Base-by-base conservation (phyloP, 2,888 invertebrate species). In the Rapana venosa region DNA sequence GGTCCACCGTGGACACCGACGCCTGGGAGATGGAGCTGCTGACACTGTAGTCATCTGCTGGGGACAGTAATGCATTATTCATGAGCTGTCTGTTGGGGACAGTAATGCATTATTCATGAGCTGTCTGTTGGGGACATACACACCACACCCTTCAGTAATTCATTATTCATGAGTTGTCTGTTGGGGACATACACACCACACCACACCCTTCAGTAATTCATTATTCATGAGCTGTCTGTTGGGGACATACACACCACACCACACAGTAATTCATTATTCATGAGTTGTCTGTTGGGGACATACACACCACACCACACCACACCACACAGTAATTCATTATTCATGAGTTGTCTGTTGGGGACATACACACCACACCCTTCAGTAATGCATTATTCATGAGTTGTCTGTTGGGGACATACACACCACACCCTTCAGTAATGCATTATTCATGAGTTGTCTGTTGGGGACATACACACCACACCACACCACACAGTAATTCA, bases 11-110 rank as follows among this genome's bases (percentile, higher is more conserved):
- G 66, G 83, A n/a, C 0, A 93, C 92, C 0, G 94, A 93, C n/a
- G 91, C 91, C 30, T 93, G 92, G 17, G 93, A 93, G 56, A 93
- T 83, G 87, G 92, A 91, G 83, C 93, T 94, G 91, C 93, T 93
- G 61, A 94, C 92, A 11, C 94, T 94, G 88, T 93, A 94, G n/a
- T 93, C 93, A 90, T 94, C 94, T 5, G n/a, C n/a, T n/a, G n/a
- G n/a, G n/a, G n/a, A n/a, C n/a, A n/a, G n/a, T n/a, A n/a, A n/a
- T n/a, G n/a, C n/a, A n/a, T n/a, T n/a, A n/a, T n/a, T n/a, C n/a
- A n/a, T n/a, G n/a, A n/a, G n/a, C n/a, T n/a, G n/a, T n/a, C n/a
- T n/a, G n/a, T n/a, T n/a, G n/a, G n/a, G n/a, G n/a, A n/a, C n/a
- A n/a, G n/a, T n/a, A n/a, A n/a, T n/a, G n/a, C n/a, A n/a, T n/a